These are phyloP conservation scores for Potamarius usumacintae DNA, from an alignment of 2,113 vertebrate species.

Conservation along the genomic window DNA sequence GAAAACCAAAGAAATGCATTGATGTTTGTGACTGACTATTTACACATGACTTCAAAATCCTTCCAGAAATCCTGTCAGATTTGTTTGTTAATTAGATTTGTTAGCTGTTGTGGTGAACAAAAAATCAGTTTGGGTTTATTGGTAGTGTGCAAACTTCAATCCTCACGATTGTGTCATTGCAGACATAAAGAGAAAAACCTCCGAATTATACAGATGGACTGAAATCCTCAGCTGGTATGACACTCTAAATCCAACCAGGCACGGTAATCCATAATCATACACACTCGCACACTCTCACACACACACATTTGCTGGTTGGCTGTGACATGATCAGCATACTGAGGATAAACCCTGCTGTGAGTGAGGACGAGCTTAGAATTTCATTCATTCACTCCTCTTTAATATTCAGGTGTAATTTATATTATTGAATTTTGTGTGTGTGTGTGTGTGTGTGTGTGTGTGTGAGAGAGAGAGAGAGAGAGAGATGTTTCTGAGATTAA, in stretches of 20 bases:
- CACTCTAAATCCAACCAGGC: constrained; percentile 39
- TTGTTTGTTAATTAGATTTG: background rate
- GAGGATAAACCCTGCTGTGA: constrained; percentile 8
- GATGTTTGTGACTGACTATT: background rate
- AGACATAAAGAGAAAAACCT: constrained; percentile 29
- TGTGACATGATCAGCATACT: constrained; percentile 16
- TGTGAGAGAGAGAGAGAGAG: background rate
- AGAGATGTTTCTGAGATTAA: background rate
- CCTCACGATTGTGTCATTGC: constrained; percentile 11
- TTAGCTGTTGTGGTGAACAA: background rate
- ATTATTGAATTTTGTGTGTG: background rate
- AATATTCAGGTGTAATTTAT: constrained; percentile 1
- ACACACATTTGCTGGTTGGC: constrained; percentile 16
- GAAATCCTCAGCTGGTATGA: constrained; percentile 44
- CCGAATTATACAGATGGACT: constrained; percentile 37
- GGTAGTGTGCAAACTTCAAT: background rate
- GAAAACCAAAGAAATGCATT: background rate
- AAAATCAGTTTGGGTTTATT: background rate
- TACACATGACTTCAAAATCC: background rate
- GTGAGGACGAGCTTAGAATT: background rate
- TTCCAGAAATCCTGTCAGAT: background rate
- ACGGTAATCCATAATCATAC: constrained; percentile 20
- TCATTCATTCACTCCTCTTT: constrained; percentile 5
- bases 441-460: constrained; percentile 9
- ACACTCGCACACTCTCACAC: constrained; percentile 18